Evolutionary conservation across 2,797 vertebrate species (phyloP), one percentile per base, ranked within the genome.

Genomic region (Anguilla anguilla): DNA sequence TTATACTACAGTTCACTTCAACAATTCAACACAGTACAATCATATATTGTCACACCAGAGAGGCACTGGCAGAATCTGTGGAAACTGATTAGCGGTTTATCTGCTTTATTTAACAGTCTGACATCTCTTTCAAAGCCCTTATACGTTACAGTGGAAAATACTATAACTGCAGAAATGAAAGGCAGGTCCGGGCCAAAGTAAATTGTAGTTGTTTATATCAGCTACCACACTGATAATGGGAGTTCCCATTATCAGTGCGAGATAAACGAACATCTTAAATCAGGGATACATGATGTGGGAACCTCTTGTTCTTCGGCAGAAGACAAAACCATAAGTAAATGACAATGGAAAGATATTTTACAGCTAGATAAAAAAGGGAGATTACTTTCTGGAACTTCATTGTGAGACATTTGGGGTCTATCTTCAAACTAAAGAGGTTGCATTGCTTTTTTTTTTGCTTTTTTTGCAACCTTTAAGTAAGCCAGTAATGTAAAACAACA

Each of bases 1-100:
- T 82, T 22, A 51, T n/a, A 82, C 46, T 82, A 82, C 79, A 82
- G 64, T 69, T 69, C 79, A 82, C 25, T 69, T 69, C n/a, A 69
- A n/a, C 79, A 25, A 15, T 82, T 82, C 79, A 82, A 51, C 79
- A 82, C 25, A 51, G 46, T n/a, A n/a, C 46, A 49, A 49, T 49
- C 0, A 46, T n/a, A 49, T 17, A 81, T 25, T 46, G 22, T 49
- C 0, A 22, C 22, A 49, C 43, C 43, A 81, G 15, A 81, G 77
- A 2, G 6, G 77, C 79, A 79, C 59, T 22, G 17, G 35, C 13
- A 25, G 39, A 10, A 49, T 81, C 2, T 22, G 35, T 7, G 5
- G 19, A 77, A 35, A 77, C 6, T 46, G 35, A 49, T 81, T 39
- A 39, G 77, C 6, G 49, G 17, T 5, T 15, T 22, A 39, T 9